Evolutionary conservation across 2,797 vertebrate genomes (phyloP).

Genomic region (Sebastiscus albofasciatus): DNA sequence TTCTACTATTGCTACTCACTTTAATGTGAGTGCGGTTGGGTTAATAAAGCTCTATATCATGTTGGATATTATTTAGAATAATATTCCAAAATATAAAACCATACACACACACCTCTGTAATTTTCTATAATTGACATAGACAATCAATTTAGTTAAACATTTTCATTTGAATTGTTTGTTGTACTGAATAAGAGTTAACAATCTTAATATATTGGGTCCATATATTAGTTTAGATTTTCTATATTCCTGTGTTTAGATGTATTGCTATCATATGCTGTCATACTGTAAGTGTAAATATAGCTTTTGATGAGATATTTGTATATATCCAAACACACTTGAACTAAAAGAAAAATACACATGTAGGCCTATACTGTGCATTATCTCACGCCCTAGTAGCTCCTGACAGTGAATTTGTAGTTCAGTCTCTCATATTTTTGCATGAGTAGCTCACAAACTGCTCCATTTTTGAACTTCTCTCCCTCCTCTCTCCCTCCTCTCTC

Average conservation of each 20-base stretch:
- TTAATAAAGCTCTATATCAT: background rate
- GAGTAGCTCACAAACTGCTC: conserved; percentile 93
- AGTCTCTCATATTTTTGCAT: conserved; percentile 78
- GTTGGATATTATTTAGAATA: background rate
- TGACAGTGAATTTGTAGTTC: conserved; percentile 74
- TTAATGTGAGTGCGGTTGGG: background rate
- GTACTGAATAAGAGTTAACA: too few relatives aligned
- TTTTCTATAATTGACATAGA: background rate
- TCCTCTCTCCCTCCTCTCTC: conserved; percentile 34
- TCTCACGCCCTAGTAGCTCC: conserved; percentile 31
- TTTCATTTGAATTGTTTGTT: background rate
- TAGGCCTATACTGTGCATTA: background rate
- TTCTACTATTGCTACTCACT: background rate
- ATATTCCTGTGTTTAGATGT: background rate
- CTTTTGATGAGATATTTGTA: background rate
- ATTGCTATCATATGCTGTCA: background rate
- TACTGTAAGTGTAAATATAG: background rate
- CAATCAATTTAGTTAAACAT: background rate
- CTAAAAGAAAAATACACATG: background rate
- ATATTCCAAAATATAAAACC: background rate
- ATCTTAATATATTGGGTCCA: background rate
- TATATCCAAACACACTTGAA: background rate
- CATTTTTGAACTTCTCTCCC: conserved; percentile 71
- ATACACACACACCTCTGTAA: background rate
- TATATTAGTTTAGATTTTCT: background rate